Evolutionary conservation across 2,797 vertebrate species (phyloP).

Genomic region (Okamejei kenojei): DNA sequence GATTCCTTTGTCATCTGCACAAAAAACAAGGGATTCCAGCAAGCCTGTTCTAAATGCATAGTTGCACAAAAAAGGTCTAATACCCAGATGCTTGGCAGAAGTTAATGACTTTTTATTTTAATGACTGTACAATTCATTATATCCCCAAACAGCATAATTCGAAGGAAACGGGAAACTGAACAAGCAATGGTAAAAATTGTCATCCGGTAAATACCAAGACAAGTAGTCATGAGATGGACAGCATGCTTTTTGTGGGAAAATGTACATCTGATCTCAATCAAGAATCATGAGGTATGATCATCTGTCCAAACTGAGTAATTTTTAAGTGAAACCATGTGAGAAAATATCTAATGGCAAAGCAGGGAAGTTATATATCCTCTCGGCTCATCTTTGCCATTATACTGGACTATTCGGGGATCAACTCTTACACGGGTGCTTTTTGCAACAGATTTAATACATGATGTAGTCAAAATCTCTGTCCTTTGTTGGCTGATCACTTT

Average conservation of each 20-base stretch:
- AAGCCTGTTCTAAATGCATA: background rate
- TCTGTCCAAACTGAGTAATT: background rate
- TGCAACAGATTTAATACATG: background rate
- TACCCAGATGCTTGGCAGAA: background rate
- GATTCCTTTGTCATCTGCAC: background rate
- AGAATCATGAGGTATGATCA: constrained; percentile 1
- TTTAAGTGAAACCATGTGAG: constrained; percentile 29
- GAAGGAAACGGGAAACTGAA: background rate
- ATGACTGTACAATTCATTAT: background rate
- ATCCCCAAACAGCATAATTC: background rate
- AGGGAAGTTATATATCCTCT: background rate
- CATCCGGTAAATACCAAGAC: background rate
- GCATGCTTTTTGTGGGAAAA: background rate
- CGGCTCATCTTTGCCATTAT: background rate
- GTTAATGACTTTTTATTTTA: background rate
- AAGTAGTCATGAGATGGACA: background rate
- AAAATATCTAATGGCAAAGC: background rate
- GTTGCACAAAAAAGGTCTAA: background rate
- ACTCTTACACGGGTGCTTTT: background rate
- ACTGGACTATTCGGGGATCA: background rate
- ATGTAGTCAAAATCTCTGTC: background rate
- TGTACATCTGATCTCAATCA: constrained; percentile 29
- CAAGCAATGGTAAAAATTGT: background rate
- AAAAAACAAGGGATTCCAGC: background rate
- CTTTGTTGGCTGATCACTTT: background rate